Conservation (phyloP, 2,888 invertebrate genomes). For the Agonum fuliginosum region DNA sequence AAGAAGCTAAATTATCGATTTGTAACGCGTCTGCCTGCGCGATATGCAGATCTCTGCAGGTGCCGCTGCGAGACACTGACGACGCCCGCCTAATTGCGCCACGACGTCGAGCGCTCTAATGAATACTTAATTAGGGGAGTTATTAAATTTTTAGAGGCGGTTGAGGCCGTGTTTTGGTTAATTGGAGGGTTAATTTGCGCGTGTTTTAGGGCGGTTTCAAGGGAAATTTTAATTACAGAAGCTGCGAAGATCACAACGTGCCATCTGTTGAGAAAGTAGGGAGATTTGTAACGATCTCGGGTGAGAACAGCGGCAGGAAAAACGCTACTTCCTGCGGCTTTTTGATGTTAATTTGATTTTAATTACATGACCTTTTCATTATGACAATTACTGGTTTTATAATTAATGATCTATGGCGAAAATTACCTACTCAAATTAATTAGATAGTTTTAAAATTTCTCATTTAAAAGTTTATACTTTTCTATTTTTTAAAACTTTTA, state of each 20-base stretch:
- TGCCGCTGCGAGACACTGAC: conserved; percentile 5
- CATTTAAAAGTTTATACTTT: too few relatives aligned
- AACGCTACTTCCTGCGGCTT: conserved; percentile 9
- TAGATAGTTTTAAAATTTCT: too few relatives aligned
- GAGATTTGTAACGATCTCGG: conserved; percentile 48
- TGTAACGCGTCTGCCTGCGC: conserved; percentile 42
- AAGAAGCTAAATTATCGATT: conserved; percentile 59
- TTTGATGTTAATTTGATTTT: not conserved
- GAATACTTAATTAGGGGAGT: conserved; percentile 49
- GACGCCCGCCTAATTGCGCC: conserved; percentile 27
- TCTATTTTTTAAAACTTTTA: too few relatives aligned
- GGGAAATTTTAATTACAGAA: conserved; percentile 51
- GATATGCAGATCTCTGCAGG: conserved; percentile 55
- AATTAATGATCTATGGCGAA: too few relatives aligned
- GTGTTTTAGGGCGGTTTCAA: conserved; percentile 39
- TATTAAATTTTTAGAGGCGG: conserved; percentile 9
- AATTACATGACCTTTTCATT: conserved; percentile 20
- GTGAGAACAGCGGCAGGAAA: not conserved
- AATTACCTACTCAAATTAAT: too few relatives aligned
- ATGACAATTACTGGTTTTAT: not conserved
- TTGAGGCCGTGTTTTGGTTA: conserved; percentile 32
- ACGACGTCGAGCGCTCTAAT: conserved; percentile 38
- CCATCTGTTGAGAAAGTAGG: conserved; percentile 40
- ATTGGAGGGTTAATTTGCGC: conserved; percentile 51
- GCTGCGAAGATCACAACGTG: conserved; percentile 11